Base-by-base conservation (phyloP, 2,797 vertebrate species). In the Nannoperca obscura region DNA sequence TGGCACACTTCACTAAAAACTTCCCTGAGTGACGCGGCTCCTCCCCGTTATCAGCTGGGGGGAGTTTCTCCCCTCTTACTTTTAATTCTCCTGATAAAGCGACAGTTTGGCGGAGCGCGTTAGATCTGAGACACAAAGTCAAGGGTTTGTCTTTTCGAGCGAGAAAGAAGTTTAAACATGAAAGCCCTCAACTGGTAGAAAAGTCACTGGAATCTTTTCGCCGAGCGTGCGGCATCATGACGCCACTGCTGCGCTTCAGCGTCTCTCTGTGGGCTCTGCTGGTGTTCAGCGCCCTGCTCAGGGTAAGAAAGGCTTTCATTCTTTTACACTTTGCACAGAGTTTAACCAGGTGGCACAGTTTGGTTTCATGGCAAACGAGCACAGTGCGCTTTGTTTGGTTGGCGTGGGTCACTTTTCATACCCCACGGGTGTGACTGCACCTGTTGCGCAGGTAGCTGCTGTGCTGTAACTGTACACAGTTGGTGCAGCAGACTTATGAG, bases 11-110 rank as follows among this genome's bases (percentile, higher is more conserved):
- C 22, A 32, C 40, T 27, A 20, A 62, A 36, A 88, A 89, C 89
- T 87, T 85, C 83, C 75, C 84, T 13, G 32, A 79, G 67, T 88
- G 91, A 89, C 90, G 85, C 85, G 78, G 77, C 90, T 90, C 91
- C 92, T 86, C 83, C 81, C 81, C 32, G 73, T 68, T 19, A 58
- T 52, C 59, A 52, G 46, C 40, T 59, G 75, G 38, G n/a, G 38
- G n/a, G 74, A 74, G 68, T 81, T 38, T 46, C 50, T 49, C 50
- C 30, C 66, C 34, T 60, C 60, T 34, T 22, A 36, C 49, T 78
- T 17, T 44, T 5, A 53, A 63, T 54, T 65, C 60, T 70, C 17
- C 64, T 38, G n/a, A 87, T 82, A 71, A 61, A 5, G 62, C 40
- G 13, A 34, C 32, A 17, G 38, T 38, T 60, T 12, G 22, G 36